A percentile compares a stretch with the other conserved stretches of the same genome.
Conservation (phyloP, 2,888 invertebrate species). For the Xestia ashworthii region DNA sequence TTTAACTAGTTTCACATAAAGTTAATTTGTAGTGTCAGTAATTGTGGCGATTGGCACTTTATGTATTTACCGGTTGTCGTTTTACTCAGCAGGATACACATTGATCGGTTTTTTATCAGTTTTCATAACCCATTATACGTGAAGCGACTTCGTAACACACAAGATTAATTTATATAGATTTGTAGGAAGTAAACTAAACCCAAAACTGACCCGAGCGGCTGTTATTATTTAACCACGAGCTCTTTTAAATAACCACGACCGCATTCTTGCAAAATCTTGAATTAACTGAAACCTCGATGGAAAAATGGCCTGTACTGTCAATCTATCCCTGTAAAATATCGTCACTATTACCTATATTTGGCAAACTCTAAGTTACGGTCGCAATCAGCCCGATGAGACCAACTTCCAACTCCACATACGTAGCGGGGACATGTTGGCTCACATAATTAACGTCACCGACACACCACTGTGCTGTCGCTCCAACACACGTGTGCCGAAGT, state of each 20-base stretch:
- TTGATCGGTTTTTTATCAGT: background rate
- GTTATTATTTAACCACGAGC: too few relatives aligned
- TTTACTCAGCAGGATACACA: slow-evolving; percentile 10
- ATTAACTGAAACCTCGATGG: slow-evolving; percentile 7
- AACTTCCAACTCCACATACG: slow-evolving; percentile 46
- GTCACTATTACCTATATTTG: slow-evolving; percentile 29
- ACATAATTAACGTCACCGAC: slow-evolving; percentile 59
- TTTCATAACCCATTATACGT: background rate
- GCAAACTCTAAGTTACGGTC: slow-evolving; percentile 20
- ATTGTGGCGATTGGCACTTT: slow-evolving; percentile 29
- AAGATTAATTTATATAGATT: too few relatives aligned
- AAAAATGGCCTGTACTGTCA: background rate
- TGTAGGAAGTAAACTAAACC: too few relatives aligned
- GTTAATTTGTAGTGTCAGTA: slow-evolving; percentile 44
- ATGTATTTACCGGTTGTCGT: background rate
- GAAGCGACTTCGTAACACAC: too few relatives aligned
- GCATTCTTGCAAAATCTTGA: background rate
- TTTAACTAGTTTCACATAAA: background rate
- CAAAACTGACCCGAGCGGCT: too few relatives aligned
- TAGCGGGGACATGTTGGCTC: slow-evolving; percentile 45
- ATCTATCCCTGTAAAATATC: slow-evolving; percentile 33
- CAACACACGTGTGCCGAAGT: slow-evolving; percentile 50
- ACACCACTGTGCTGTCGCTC: slow-evolving; percentile 62
- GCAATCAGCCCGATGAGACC: slow-evolving; percentile 47
- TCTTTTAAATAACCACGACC: background rate